Conservation (phyloP, 2,113 vertebrate species). For the pig (Sus scrofa) region T2T-Sscrofa CM000812.6:9130001-9130500, state of each 20-base stretch:
- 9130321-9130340: background rate
- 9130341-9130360: accelerated
- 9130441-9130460: background rate
- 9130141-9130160: background rate
- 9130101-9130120: no score
- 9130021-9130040: no score
- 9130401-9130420: background rate
- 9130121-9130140: background rate
- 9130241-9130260: accelerated
- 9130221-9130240: accelerated
- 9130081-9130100: accelerated
- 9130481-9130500: background rate
- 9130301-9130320: background rate
- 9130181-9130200: accelerated
- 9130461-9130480: background rate
- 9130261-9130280: accelerated
- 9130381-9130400: background rate
- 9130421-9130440: background rate
- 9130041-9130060: accelerated
- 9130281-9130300: background rate
- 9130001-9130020: accelerated
- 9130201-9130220: accelerated
- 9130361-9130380: no score
- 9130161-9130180: background rate
- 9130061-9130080: accelerated